Evolutionary conservation across 2,888 invertebrate species (phyloP).

Genomic region (Tenodera sinensis): DNA sequence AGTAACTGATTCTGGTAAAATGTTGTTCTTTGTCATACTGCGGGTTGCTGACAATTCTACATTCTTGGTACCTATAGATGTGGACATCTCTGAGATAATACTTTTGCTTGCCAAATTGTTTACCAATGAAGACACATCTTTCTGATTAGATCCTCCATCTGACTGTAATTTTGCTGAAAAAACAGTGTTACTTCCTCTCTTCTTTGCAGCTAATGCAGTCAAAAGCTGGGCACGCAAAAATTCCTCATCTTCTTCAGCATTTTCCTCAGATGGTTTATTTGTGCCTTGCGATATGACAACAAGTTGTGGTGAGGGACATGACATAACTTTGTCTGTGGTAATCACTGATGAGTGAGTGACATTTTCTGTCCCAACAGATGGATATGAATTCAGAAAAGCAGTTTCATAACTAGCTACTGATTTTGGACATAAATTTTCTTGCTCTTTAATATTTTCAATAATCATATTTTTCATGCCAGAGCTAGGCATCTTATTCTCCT

Average conservation of each 20-base stretch:
- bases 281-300: not conserved
- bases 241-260: not conserved
- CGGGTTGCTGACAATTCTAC: not conserved
- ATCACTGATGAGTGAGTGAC: not conserved
- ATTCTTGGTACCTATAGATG: not conserved
- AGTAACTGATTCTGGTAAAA: not conserved
- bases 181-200: not conserved
- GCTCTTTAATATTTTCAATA: not conserved
- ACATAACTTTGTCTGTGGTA: not conserved
- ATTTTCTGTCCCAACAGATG: no score
- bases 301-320: not conserved
- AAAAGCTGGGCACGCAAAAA: slow-evolving; percentile 1
- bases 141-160: not conserved
- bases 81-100: not conserved
- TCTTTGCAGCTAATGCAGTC: not conserved
- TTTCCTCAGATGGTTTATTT: not conserved
- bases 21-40: not conserved
- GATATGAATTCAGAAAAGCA: not conserved
- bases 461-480: not conserved
- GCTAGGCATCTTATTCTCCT: not conserved
- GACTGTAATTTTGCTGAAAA: not conserved
- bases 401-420: not conserved
- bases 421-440: not conserved
- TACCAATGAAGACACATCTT: not conserved
- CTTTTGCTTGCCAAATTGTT: not conserved